phyloP scores from a whole-genome alignment of 2,888 invertebrate genomes.

The Lucinisca nassula region DNA sequence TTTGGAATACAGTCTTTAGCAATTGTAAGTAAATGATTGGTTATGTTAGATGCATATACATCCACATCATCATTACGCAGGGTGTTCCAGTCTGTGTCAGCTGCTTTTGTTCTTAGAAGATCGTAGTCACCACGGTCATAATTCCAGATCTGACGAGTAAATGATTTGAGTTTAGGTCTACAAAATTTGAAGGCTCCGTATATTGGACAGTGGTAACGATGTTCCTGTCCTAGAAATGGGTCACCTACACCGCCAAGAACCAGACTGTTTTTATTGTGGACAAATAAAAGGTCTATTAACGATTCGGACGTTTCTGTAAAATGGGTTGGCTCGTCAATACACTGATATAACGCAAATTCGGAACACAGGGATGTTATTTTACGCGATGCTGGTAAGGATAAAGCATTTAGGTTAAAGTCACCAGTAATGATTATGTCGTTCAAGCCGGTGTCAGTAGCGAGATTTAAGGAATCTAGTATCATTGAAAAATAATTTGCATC shows the following conservation, averaged over 20 bases:
- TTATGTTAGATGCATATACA: too few relatives aligned
- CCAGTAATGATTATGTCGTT: not conserved
- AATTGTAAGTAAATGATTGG: too few relatives aligned
- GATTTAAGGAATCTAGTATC: conserved; percentile 9
- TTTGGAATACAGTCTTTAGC: too few relatives aligned
- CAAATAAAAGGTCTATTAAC: not conserved
- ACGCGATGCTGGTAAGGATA: not conserved
- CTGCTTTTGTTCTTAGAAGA: too few relatives aligned
- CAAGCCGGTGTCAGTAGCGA: not conserved
- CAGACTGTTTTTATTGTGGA: too few relatives aligned
- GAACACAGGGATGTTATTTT: not conserved
- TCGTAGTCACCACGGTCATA: too few relatives aligned
- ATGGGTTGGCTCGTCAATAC: not conserved
- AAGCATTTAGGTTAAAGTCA: conserved; percentile 1
- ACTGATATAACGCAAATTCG: not conserved
- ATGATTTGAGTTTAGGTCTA: too few relatives aligned
- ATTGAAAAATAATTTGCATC: not conserved
- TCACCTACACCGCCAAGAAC: not conserved
- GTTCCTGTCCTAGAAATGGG: not conserved
- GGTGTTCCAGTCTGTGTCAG: too few relatives aligned
- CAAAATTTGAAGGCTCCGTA: too few relatives aligned
- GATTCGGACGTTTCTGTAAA: conserved; percentile 7
- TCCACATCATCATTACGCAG: too few relatives aligned
- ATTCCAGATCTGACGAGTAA: too few relatives aligned
- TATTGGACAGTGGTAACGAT: not conserved